phyloP scores from a whole-genome alignment of 1,140 invertebrate species.

The Neelides sp. region DNA sequence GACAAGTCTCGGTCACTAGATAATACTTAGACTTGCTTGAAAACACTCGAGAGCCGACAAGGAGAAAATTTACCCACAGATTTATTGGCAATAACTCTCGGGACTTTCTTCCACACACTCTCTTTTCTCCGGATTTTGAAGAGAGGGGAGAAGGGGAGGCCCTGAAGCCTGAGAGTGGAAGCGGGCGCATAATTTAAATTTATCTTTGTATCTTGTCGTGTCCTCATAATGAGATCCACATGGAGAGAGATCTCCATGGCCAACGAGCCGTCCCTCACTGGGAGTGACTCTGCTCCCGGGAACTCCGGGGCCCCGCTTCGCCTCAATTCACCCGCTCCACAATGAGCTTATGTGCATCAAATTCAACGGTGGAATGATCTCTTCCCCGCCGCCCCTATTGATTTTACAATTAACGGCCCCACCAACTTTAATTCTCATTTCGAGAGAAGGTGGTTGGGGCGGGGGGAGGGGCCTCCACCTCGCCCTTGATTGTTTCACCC shows the following conservation, averaged over 20 bases:
- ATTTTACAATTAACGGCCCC: slow-evolving; percentile 30
- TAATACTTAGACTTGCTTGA: slow-evolving; percentile 7
- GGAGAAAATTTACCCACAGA: slow-evolving; percentile 23
- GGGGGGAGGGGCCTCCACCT: too few species aligned
- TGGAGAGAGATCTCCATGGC: too few species aligned
- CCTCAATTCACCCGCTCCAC: too few species aligned
- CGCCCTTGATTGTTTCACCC: too few species aligned
- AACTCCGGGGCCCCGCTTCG: too few species aligned
- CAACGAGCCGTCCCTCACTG: not conserved
- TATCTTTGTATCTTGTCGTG: slow-evolving; percentile 12
- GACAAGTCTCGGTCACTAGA: too few species aligned
- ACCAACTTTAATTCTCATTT: slow-evolving; percentile 25
- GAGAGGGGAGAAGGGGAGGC: not conserved
- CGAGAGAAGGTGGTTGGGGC: slow-evolving; percentile 1
- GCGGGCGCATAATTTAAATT: slow-evolving; percentile 11
- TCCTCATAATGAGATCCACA: slow-evolving; percentile 8
- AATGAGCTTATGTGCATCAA: too few species aligned
- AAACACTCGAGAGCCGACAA: slow-evolving; percentile 19
- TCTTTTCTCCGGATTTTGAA: not conserved
- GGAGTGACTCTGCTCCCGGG: too few species aligned
- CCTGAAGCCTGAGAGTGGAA: too few species aligned
- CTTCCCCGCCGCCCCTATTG: slow-evolving; percentile 8
- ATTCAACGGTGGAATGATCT: slow-evolving; percentile 7
- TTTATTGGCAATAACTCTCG: slow-evolving; percentile 26
- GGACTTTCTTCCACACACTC: not conserved